Evolutionary conservation across 1,140 invertebrate species (phyloP).

Genomic region (Neodiprion virginianus): DNA sequence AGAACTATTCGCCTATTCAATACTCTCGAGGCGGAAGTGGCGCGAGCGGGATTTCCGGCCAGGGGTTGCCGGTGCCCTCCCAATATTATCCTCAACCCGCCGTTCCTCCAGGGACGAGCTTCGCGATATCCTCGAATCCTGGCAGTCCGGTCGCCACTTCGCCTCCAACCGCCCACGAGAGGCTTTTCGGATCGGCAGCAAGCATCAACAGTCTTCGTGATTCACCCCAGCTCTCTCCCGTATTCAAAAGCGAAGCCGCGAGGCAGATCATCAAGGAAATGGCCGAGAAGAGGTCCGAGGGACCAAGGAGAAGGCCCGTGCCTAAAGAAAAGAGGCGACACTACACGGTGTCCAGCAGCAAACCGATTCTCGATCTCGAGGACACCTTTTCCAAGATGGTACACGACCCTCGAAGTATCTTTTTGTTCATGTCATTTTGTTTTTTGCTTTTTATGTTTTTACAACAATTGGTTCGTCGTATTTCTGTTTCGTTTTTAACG

Average conservation of each 20-base stretch:
- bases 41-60: slow-evolving; percentile 18
- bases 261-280: slow-evolving; percentile 86
- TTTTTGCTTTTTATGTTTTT: slow-evolving; percentile 17
- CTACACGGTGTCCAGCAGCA: slow-evolving; percentile 82
- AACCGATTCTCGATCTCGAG: slow-evolving; percentile 59
- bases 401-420: slow-evolving; percentile 20
- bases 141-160: slow-evolving; percentile 33
- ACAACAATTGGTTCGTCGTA: slow-evolving; percentile 14
- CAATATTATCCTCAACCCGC: slow-evolving; percentile 17
- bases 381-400: slow-evolving; percentile 56
- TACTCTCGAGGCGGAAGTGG: slow-evolving; percentile 28
- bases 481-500: slow-evolving; percentile 19
- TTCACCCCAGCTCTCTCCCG: slow-evolving; percentile 62
- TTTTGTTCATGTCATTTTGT: slow-evolving; percentile 26
- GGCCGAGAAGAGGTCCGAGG: slow-evolving; percentile 62
- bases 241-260: slow-evolving; percentile 86
- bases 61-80: slow-evolving; percentile 24
- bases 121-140: neutral
- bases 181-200: slow-evolving; percentile 50
- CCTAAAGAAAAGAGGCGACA: slow-evolving; percentile 84
- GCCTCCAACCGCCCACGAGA: slow-evolving; percentile 51
- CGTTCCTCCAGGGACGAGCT: neutral
- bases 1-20: slow-evolving; percentile 28
- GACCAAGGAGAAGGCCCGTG: slow-evolving; percentile 65
- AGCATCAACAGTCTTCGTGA: slow-evolving; percentile 35